Evolutionary conservation across 2,888 invertebrate genomes (phyloP).

Genomic region (Conistra vaccinii): DNA sequence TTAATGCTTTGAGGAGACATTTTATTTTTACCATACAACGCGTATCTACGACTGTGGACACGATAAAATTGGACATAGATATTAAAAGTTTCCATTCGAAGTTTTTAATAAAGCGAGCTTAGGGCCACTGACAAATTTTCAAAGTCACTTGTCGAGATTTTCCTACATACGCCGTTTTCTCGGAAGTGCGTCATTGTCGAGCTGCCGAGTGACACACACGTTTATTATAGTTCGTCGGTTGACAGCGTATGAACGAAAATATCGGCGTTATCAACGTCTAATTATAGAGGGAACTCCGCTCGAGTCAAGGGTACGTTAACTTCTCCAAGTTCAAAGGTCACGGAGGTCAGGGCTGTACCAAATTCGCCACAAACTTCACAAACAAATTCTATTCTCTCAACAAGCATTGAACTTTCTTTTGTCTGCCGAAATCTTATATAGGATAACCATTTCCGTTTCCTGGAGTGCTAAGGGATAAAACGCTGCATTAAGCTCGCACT

Average conservation of each 20-base stretch:
- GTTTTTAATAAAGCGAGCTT: slow-evolving; percentile 66
- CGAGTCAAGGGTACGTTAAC: slow-evolving; percentile 89
- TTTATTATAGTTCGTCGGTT: slow-evolving; percentile 56
- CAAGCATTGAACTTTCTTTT: slow-evolving; percentile 62
- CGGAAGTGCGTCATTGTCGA: slow-evolving; percentile 54
- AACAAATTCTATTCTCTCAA: slow-evolving; percentile 61
- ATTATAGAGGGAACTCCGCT: slow-evolving; percentile 85
- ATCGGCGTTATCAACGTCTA: slow-evolving; percentile 82
- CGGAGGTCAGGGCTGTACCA: slow-evolving; percentile 81
- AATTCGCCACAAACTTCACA: slow-evolving; percentile 65
- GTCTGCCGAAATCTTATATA: slow-evolving; percentile 26
- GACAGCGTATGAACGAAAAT: slow-evolving; percentile 74
- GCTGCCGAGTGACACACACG: slow-evolving; percentile 59
- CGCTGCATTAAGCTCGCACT: neutral
- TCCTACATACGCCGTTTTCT: slow-evolving; percentile 41
- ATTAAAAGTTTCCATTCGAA: slow-evolving; percentile 60
- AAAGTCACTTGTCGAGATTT: slow-evolving; percentile 52
- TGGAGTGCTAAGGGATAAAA: slow-evolving; percentile 6
- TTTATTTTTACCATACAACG: slow-evolving; percentile 88
- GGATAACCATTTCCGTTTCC: slow-evolving; percentile 28
- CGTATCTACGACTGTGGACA: slow-evolving; percentile 75
- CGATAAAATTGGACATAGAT: slow-evolving; percentile 66
- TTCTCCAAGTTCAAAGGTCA: slow-evolving; percentile 89
- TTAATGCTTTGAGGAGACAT: slow-evolving; percentile 89
- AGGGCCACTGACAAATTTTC: slow-evolving; percentile 57